Evolutionary conservation across 92 coral and sea anemone species (phyloP).

Genomic region (Meandrina meandrites): DNA sequence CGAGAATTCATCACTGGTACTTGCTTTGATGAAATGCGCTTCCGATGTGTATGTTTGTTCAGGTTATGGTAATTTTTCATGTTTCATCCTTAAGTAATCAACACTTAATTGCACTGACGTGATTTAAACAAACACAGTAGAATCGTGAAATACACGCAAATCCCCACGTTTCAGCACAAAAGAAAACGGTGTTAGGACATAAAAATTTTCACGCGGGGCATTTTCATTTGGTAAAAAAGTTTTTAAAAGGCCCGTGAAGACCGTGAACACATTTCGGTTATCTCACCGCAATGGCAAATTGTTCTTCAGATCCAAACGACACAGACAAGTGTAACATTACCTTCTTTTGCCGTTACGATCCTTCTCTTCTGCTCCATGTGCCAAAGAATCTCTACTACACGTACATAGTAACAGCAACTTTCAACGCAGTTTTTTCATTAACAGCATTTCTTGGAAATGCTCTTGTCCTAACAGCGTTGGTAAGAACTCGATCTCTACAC

Average conservation of each 20-base stretch:
- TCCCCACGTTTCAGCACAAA: conserved; percentile 10
- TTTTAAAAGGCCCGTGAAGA: not conserved
- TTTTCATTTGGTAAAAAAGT: not conserved
- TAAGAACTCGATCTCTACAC: conserved; percentile 37
- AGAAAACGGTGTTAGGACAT: not conserved
- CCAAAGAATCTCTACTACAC: conserved; percentile 36
- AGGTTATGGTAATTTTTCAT: conserved; percentile 16
- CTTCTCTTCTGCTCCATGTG: conserved; percentile 27
- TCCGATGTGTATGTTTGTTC: conserved; percentile 26
- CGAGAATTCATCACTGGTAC: not conserved
- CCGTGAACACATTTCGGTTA: not conserved
- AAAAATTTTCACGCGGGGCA: not conserved
- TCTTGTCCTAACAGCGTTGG: conserved; percentile 27
- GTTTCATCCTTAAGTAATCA: conserved; percentile 4
- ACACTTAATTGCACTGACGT: not conserved
- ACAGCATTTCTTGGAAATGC: conserved; percentile 36
- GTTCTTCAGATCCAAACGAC: conserved; percentile 1
- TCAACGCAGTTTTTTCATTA: conserved; percentile 29
- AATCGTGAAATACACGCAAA: not conserved
- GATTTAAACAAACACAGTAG: not conserved
- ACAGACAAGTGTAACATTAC: not conserved
- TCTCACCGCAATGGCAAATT: conserved; percentile 15
- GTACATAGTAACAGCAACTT: conserved; percentile 21
- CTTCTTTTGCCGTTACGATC: conserved; percentile 19
- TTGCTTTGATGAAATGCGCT: conserved; percentile 26